These are phyloP conservation scores for Magallana angulata DNA, from an alignment of 1,140 invertebrate genomes.

Conservation along the genomic window DNA sequence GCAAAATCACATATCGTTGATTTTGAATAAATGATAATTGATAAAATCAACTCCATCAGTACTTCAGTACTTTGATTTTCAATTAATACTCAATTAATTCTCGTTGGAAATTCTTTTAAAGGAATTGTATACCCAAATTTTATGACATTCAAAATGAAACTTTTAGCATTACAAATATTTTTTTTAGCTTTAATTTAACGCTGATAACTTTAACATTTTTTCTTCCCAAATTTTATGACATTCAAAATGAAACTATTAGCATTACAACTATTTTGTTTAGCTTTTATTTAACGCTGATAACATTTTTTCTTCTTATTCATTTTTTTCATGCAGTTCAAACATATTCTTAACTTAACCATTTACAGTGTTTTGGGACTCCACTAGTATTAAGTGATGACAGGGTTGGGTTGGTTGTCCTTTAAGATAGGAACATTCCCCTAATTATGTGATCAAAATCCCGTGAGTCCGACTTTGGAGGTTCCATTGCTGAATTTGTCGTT, in stretches of 20 bases:
- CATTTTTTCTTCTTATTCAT: neutral
- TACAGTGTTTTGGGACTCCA: neutral
- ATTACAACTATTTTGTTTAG: slow-evolving; percentile 4
- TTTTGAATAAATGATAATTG: too few relatives aligned
- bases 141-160: slow-evolving; percentile 12
- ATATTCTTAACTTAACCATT: slow-evolving; percentile 15
- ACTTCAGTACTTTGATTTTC: too few relatives aligned
- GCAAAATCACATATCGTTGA: too few relatives aligned
- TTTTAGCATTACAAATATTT: slow-evolving; percentile 6
- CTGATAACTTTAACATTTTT: neutral
- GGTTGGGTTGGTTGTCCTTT: slow-evolving; percentile 7
- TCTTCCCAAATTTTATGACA: neutral
- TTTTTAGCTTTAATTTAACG: slow-evolving; percentile 16
- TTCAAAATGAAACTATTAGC: slow-evolving; percentile 18
- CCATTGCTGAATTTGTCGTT: neutral
- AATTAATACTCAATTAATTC: neutral
- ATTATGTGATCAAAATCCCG: neutral
- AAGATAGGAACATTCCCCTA: slow-evolving; percentile 2
- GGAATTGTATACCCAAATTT: slow-evolving; percentile 11
- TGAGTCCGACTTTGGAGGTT: neutral
- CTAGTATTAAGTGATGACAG: neutral
- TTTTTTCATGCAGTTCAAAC: slow-evolving; percentile 18
- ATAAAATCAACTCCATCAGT: too few relatives aligned
- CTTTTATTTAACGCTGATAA: neutral
- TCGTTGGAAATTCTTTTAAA: neutral